phyloP scores from a whole-genome alignment of 2,113 vertebrate species.

The Amia ocellicauda region DNA sequence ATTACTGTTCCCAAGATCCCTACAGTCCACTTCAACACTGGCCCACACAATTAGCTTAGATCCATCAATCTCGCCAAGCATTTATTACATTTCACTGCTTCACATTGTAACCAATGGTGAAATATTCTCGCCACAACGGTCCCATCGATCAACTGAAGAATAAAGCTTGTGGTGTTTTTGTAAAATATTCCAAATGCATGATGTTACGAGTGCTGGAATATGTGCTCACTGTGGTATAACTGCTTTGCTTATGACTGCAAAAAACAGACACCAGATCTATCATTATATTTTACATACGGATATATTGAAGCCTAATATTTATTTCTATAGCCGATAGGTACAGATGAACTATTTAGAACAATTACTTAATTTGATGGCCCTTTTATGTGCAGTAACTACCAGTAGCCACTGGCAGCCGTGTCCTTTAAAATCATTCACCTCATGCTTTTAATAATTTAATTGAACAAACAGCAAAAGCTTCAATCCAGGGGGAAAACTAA shows the following conservation, averaged over 20 bases:
- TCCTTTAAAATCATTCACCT: conserved; percentile 43
- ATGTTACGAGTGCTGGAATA: neutral
- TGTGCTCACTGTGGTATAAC: conserved; percentile 24
- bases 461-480: conserved; percentile 10
- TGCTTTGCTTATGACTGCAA: conserved; percentile 39
- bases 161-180: neutral
- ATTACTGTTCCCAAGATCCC: conserved; percentile 14
- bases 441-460: conserved; percentile 29
- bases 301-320: conserved; percentile 31
- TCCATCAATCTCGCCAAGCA: conserved; percentile 25
- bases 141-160: neutral
- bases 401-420: conserved; percentile 33
- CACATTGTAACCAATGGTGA: conserved; percentile 35
- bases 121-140: conserved; percentile 28
- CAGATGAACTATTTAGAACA: conserved; percentile 37
- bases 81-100: conserved; percentile 23
- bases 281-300: conserved; percentile 36
- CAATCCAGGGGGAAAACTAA: conserved; percentile 35
- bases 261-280: conserved; percentile 30
- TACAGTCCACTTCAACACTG: conserved; percentile 3
- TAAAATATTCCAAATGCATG: too few species aligned
- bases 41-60: too few species aligned
- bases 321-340: conserved; percentile 29
- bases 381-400: conserved; percentile 44
- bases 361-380: conserved; percentile 44